Evolutionary conservation across 2,113 vertebrate species (phyloP).

Genomic region (Rhinogobius similis): DNA sequence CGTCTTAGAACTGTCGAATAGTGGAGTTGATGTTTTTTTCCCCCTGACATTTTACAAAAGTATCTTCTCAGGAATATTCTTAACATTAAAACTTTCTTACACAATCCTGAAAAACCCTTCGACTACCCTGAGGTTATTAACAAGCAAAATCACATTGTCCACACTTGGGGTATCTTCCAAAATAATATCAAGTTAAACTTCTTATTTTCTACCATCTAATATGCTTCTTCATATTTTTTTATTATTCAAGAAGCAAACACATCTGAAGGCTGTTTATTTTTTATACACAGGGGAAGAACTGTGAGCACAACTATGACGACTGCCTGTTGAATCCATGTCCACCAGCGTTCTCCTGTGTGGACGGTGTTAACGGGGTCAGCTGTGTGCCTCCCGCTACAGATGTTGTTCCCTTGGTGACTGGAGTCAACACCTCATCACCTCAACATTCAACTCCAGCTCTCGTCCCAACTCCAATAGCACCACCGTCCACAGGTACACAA

Average conservation of each 20-base stretch:
- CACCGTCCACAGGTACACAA: constrained; percentile 64
- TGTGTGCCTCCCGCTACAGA: constrained; percentile 70
- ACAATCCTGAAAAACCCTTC: background rate
- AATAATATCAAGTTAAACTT: background rate
- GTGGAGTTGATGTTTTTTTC: too few species aligned
- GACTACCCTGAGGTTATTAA: background rate
- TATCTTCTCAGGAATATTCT: background rate
- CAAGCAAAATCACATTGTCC: background rate
- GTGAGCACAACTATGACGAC: constrained; percentile 84
- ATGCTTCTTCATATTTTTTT: background rate
- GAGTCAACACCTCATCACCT: constrained; percentile 46
- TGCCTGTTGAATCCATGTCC: constrained; percentile 83
- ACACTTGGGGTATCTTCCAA: background rate
- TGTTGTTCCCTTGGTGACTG: constrained; percentile 54
- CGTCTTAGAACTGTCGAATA: too few species aligned
- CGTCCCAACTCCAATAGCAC: constrained; percentile 25
- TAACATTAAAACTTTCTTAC: background rate
- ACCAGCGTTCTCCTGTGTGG: constrained; percentile 78
- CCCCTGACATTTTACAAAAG: background rate
- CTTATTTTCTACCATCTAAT: constrained; percentile 21
- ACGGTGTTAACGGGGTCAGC: constrained; percentile 83
- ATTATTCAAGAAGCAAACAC: constrained; percentile 39
- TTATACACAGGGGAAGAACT: constrained; percentile 79
- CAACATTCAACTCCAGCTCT: constrained; percentile 34
- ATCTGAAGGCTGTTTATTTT: constrained; percentile 51